A percentile compares a stretch with the other conserved stretches of the same genome.
phyloP scores from a whole-genome alignment of 2,113 vertebrate species.

The Puntigrus tetrazona region DNA sequence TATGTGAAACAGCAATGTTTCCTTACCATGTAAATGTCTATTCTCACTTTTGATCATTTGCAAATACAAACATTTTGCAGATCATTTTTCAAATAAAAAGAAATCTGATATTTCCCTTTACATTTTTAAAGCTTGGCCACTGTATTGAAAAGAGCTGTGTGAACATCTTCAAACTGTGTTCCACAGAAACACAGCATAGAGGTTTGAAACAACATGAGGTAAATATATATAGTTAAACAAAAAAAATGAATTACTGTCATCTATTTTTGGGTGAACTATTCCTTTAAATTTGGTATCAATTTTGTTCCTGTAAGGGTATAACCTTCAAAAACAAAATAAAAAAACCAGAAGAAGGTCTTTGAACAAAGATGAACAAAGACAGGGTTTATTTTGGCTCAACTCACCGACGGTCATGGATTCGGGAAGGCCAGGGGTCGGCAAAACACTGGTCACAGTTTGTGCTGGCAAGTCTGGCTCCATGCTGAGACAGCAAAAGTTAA shows the following conservation, averaged over 20 bases:
- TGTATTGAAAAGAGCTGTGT: background rate
- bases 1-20: background rate
- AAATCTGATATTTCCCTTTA: background rate
- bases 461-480: constrained; percentile 79
- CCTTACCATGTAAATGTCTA: background rate
- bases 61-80: background rate
- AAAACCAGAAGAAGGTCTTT: background rate
- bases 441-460: constrained; percentile 69
- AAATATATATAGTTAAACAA: background rate
- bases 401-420: constrained; percentile 95
- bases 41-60: background rate
- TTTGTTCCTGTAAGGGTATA: background rate
- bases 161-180: background rate
- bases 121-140: background rate
- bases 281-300: background rate
- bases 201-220: background rate
- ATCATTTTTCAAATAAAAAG: background rate
- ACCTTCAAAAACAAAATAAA: background rate
- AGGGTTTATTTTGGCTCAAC: constrained; percentile 60
- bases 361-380: too few species aligned
- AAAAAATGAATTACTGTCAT: background rate
- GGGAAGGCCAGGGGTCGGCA: constrained; percentile 79
- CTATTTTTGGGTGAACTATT: background rate
- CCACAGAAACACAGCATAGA: background rate
- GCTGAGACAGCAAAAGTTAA: constrained; percentile 68